Percentiles rank a stretch among this genome's conserved stretches.
Conservation (phyloP, 1,140 invertebrate genomes). For the Achroia grisella region DNA sequence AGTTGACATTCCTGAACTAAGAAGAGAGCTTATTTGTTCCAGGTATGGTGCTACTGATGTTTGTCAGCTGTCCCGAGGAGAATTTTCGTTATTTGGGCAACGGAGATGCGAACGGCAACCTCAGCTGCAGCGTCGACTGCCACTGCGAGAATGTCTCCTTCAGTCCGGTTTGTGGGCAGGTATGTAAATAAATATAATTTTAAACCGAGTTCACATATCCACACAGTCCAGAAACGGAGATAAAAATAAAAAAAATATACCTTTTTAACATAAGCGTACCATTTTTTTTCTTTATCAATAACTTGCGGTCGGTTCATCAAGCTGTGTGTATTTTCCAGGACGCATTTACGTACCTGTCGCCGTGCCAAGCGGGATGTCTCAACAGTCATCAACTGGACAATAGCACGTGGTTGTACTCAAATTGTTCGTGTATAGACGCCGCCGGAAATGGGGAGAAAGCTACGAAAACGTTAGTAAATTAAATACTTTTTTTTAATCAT, state of each 20-base stretch:
- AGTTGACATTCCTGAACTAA: too few species aligned
- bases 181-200: too few species aligned
- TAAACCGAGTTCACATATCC: too few species aligned
- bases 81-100: conserved; percentile 75
- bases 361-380: conserved; percentile 90
- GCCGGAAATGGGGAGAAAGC: conserved; percentile 26
- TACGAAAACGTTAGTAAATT: conserved; percentile 26
- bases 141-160: conserved; percentile 84
- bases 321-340: conserved; percentile 61
- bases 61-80: conserved; percentile 91
- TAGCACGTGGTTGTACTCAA: conserved; percentile 81
- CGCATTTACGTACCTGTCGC: conserved; percentile 88
- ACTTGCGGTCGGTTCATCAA: neutral
- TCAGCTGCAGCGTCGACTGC: conserved; percentile 79
- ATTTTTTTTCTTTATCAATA: neutral
- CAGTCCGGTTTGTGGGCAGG: conserved; percentile 85
- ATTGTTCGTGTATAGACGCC: conserved; percentile 82
- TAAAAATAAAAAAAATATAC: too few species aligned
- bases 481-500: neutral
- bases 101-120: conserved; percentile 46
- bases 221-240: too few species aligned
- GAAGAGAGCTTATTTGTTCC: conserved; percentile 22
- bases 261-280: too few species aligned
- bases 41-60: conserved; percentile 92
- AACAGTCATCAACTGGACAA: conserved; percentile 76